Conservation (phyloP, 1,140 invertebrate genomes). For the Rhyacophila brunnea region DNA sequence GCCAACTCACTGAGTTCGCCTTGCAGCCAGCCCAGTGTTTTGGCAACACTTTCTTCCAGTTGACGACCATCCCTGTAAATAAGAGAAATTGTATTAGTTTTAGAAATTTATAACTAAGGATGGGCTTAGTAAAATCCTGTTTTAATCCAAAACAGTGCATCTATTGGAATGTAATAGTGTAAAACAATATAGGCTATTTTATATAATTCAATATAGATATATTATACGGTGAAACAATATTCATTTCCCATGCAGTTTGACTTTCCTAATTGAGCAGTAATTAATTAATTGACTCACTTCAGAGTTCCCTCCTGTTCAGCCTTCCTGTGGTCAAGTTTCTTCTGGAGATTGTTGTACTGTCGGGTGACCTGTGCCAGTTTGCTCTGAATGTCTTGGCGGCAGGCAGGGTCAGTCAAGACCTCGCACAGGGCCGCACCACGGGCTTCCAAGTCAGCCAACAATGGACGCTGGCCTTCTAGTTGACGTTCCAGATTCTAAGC, state of each 20-base stretch:
- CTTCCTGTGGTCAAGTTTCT: conserved; percentile 85
- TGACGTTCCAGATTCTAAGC: conserved; percentile 76
- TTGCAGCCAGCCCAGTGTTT: conserved; percentile 84
- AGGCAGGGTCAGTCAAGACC: conserved; percentile 87
- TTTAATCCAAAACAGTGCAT: too few relatives aligned
- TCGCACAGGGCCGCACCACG: conserved; percentile 83
- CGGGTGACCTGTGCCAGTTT: conserved; percentile 82
- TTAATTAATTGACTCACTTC: conserved; percentile 46
- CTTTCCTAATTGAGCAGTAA: too few relatives aligned
- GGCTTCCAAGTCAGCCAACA: conserved; percentile 84
- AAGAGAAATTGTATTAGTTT: neutral
- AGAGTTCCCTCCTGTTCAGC: conserved; percentile 86
- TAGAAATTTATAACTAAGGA: too few relatives aligned
- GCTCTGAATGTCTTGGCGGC: conserved; percentile 84
- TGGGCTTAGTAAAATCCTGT: too few relatives aligned
- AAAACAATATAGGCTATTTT: too few relatives aligned
- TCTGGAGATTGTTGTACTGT: conserved; percentile 80
- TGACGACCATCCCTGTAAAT: conserved; percentile 71
- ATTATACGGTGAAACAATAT: neutral
- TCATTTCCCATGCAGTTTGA: too few relatives aligned
- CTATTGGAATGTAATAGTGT: too few relatives aligned
- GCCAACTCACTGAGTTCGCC: conserved; percentile 73
- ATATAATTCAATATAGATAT: too few relatives aligned
- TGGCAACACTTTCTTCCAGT: conserved; percentile 81
- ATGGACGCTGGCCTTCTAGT: conserved; percentile 80